Conservation (phyloP, 2,797 vertebrate genomes). For the Tolypeutes matacus region DNA sequence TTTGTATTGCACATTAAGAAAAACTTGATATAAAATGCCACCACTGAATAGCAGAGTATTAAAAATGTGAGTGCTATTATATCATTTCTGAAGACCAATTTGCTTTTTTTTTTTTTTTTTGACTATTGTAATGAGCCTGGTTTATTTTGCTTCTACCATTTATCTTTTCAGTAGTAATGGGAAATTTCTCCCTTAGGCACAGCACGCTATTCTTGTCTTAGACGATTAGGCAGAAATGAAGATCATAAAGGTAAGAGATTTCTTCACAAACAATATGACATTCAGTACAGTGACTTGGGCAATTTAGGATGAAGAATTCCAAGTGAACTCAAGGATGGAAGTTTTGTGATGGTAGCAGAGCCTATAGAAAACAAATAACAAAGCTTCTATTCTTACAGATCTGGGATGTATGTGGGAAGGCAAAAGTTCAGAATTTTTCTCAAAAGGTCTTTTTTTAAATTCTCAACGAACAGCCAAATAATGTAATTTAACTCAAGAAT, state of each 20-base stretch:
- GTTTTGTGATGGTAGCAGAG: slow-evolving; percentile 41
- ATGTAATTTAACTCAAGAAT: slow-evolving; percentile 4
- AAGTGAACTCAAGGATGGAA: slow-evolving; percentile 68
- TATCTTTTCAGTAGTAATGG: slow-evolving; percentile 86
- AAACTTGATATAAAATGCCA: slow-evolving; percentile 83
- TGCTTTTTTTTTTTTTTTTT: slow-evolving; percentile 79
- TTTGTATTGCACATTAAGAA: slow-evolving; percentile 83
- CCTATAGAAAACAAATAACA: slow-evolving; percentile 61
- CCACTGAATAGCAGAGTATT: slow-evolving; percentile 84
- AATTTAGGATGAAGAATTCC: slow-evolving; percentile 72
- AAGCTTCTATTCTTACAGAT: not conserved
- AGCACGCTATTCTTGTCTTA: slow-evolving; percentile 86
- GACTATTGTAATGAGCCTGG: slow-evolving; percentile 84
- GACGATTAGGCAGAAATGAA: slow-evolving; percentile 87
- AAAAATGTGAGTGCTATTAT: slow-evolving; percentile 84
- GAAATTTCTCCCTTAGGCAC: slow-evolving; percentile 86
- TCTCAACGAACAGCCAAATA: slow-evolving; percentile 59
- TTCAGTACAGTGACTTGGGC: slow-evolving; percentile 59
- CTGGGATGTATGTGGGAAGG: slow-evolving; percentile 5
- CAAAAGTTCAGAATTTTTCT: slow-evolving; percentile 39
- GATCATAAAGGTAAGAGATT: slow-evolving; percentile 87
- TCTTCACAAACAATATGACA: slow-evolving; percentile 82
- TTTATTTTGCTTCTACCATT: slow-evolving; percentile 86
- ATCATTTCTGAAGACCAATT: slow-evolving; percentile 86
- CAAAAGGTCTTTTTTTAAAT: slow-evolving; percentile 2